Base-by-base conservation (phyloP, 2,888 invertebrate genomes). In the Serrognathus titanus region DNA sequence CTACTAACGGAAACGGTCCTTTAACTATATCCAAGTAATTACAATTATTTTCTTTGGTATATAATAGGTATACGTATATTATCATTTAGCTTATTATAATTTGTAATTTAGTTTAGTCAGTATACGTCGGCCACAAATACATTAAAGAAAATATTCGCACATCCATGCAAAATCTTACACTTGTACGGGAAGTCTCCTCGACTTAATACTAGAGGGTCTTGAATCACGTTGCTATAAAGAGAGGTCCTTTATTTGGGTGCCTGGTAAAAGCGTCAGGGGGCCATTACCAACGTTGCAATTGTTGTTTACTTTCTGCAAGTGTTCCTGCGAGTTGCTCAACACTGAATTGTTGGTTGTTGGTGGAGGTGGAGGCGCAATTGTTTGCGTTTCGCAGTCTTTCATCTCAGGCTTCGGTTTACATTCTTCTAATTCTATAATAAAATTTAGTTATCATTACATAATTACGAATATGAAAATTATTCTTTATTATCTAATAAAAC, bases 251-350 rank as follows among this genome's bases (percentile, higher is more conserved):
- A 73, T 70, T 62, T 71, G 72, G 5, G 65, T 61, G 11, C 67
- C 60, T 20, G 74, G 71, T 31, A 71, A 59, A 7, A 73, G 57
- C 11, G 70, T 62, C 13, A 75, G 64, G 5, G 78, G 77, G 5
- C 77, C 77, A 53, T 78, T 76, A 8, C 71, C 71, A 9, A 76
- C 69, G 58, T 69, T 74, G 62, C 70, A 71, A 54, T 76, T 77
- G 64, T 77, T 77, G 65, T 76, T 77, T 7, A 74, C 69, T 63
- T 75, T 76, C 12, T 69, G 69, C 46, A 70, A 58, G 41, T 68
- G 67, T 46, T 73, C 72, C n/a, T 71, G 63, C 2, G 72, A 66
- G 47, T 64, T 65, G 45, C 66, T 67, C 46, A 69, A 65, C 20
- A 69, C 60, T 38, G 66, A 62, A 53, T 69, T 69, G 49, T 51